Evolutionary conservation across 2,888 invertebrate genomes (phyloP).

Genomic region (Dione vanillae): DNA sequence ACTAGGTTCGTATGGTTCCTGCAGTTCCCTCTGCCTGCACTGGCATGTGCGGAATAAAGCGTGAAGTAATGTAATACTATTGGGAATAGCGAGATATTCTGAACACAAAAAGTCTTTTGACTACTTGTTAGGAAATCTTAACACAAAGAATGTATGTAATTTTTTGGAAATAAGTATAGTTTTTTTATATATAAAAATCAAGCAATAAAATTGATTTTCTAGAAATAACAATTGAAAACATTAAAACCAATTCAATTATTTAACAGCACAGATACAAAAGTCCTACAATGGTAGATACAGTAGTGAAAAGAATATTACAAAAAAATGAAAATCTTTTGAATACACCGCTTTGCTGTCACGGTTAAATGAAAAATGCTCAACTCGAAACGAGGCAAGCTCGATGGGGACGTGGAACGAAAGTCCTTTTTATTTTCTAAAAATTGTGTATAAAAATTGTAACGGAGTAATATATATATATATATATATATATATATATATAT

Average conservation of each 20-base stretch:
- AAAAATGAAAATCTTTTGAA: conserved; percentile 24
- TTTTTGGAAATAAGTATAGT: too few relatives aligned
- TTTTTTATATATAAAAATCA: too few relatives aligned
- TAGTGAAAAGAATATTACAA: conserved; percentile 17
- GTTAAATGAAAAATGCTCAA: conserved; percentile 21
- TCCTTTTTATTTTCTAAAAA: background rate
- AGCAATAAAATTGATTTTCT: background rate
- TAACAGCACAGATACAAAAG: background rate
- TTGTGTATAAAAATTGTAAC: background rate
- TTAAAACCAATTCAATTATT: background rate
- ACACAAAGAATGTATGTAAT: too few relatives aligned
- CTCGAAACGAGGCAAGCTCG: background rate
- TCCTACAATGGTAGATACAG: background rate
- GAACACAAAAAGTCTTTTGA: too few relatives aligned
- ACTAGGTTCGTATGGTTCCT: too few relatives aligned
- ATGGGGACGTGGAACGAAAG: conserved; percentile 10
- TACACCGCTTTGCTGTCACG: conserved; percentile 23
- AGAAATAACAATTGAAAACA: background rate
- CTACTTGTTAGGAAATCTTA: too few relatives aligned
- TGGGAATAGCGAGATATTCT: too few relatives aligned
- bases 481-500: too few relatives aligned
- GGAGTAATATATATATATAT: too few relatives aligned
- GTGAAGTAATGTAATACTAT: too few relatives aligned
- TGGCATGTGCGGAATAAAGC: too few relatives aligned
- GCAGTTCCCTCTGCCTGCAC: too few relatives aligned